Evolutionary conservation across 2,797 vertebrate species (phyloP), one percentile per base, ranked within the genome.

Genomic region (Coregonus ussuriensis): DNA sequence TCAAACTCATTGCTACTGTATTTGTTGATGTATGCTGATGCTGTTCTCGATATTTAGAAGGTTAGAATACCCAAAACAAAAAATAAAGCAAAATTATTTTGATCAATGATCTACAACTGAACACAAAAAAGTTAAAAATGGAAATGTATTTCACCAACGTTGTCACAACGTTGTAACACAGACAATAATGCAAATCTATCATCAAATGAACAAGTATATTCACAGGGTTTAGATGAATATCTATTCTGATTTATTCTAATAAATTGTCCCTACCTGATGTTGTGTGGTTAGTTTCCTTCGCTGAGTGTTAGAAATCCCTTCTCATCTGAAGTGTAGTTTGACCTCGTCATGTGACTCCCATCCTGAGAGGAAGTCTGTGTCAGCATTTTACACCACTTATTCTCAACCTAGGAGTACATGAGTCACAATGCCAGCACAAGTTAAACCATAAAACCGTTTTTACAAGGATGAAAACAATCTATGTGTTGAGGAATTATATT

Each of bases 321-420:
- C 66, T 80, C 81, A 41, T 76, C 56, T 84, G 54, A 81, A 89
- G 71, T 87, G 87, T 87, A 86, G 83, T 89, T 89, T 89, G 84
- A 82, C 83, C 89, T 84, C 79, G 82, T 54, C 91, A 91, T 92
- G 91, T 94, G 92, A 93, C 91, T 80, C 41, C 35, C 77, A 74
- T 86, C 86, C 91, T 88, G 89, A 91, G 82, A 91, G 92, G 91
- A 94, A 93, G 84, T 86, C 83, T 68, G 1, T 83, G 91, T 93
- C 93, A 94, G 92, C 93, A 83, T 71, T 93, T 91, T 82, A 52
- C 41, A 0, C 51, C 6, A 4, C 82, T 70, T 59, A 59, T 68
- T 83, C 85, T 84, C 84, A 79, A 74, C 78, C 82, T 71, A 77
- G 83, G 65, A 77, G 78, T 52, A 83, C 80, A 81, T 90, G 37